These are phyloP conservation scores for Cynopterus brachyotis DNA, from an alignment of 2,113 vertebrate genomes.

Conservation along the genomic window DNA sequence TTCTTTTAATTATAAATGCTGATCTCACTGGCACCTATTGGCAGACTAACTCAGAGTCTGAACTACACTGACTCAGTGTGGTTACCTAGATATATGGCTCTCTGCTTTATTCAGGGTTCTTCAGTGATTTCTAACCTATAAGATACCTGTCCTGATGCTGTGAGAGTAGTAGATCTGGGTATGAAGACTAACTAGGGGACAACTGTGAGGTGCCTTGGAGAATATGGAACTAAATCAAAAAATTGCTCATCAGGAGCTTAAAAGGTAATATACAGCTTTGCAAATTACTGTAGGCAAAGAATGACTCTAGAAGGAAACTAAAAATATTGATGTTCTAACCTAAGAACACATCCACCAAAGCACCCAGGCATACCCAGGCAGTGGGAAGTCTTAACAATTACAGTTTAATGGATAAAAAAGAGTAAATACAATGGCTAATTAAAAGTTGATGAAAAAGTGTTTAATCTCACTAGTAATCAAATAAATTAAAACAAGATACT, in stretches of 20 bases:
- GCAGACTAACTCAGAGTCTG: not conserved
- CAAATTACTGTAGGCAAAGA: not conserved
- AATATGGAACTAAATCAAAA: not conserved
- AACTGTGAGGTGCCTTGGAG: not conserved
- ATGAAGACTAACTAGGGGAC: not conserved
- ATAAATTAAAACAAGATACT: not conserved
- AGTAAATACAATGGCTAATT: not conserved
- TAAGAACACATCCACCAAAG: not conserved
- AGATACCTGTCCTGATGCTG: not conserved
- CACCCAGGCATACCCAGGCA: not conserved
- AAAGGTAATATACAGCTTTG: not conserved
- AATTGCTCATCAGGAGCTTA: not conserved
- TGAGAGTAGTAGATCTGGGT: not conserved
- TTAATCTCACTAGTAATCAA: slow-evolving; percentile 1
- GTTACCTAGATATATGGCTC: not conserved
- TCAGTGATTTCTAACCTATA: not conserved
- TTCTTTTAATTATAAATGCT: not conserved
- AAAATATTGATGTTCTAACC: not conserved
- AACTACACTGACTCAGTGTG: not conserved
- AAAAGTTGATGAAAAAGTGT: not conserved
- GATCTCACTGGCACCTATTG: not conserved
- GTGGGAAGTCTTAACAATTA: not conserved
- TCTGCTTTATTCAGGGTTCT: not conserved
- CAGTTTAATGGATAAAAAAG: not conserved
- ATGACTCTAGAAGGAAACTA: not conserved